Base-by-base conservation (phyloP, 2,888 invertebrate species). In the Dynastes hyllus region DNA sequence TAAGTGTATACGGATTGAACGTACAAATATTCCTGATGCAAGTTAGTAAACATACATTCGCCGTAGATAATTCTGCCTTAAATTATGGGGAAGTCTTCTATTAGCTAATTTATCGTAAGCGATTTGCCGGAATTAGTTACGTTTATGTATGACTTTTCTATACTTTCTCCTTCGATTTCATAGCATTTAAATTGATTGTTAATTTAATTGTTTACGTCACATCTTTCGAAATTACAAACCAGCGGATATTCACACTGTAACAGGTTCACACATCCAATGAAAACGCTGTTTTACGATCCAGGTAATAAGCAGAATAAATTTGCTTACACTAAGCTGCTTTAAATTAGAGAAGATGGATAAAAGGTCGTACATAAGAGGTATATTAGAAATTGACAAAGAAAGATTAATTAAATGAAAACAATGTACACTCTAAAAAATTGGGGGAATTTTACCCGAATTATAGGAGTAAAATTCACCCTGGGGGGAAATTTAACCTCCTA, bases 151-250 rank as follows among this genome's bases (percentile, higher is more conserved):
- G 50, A 50, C 27, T 50, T 69, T 69, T 69, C 51, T 13, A 51
- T 27, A 69, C 50, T 51, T 51, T 51, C 27, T 51, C 40, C 13
- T 40, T 9, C 13, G 29, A 69, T 69, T 51, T 51, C 22, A 6
- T 29, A 51, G 27, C 11, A 29, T 29, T 51, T 69, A 69, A 69
- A 69, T 69, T 51, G 51, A 32, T 69, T 29, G 13, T 69, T 69
- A 69, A 69, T 51, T 50, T 50, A 51, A 69, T 51, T 51, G 51
- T 69, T 69, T 69, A n/a, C 29, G 51, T 69, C 69, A 69, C 51
- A 69, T 69, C 69, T 51, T 69, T 51, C 9, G 29, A 2, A 63
- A 29, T 63, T 63, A n/a, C 22, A 1, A 11, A 27, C 4, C 27
- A 32, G 13, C 63, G 63, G 63, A 63, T 63, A 63, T 32, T 63